phyloP scores from a whole-genome alignment of 1,140 invertebrate species.

The Drosophila watanabei region DNA sequence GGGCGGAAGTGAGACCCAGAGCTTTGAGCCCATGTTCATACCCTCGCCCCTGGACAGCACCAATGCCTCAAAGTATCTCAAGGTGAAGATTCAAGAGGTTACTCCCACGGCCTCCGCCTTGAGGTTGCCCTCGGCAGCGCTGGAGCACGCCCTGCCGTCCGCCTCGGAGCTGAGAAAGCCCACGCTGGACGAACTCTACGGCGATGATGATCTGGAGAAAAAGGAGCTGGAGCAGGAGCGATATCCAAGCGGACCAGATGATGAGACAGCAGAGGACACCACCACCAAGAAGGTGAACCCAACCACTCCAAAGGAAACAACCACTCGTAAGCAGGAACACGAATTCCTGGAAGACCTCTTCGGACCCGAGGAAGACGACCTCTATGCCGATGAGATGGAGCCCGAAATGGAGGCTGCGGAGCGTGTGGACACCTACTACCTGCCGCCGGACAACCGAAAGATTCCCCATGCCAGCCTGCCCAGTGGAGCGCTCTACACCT shows the following conservation, averaged over 20 bases:
- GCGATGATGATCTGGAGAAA: conserved; percentile 24
- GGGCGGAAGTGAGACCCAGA: conserved; percentile 86
- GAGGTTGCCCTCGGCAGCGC: conserved; percentile 54
- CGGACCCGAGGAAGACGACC: conserved; percentile 48
- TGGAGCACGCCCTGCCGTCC: conserved; percentile 59
- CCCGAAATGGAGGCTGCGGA: conserved; percentile 88
- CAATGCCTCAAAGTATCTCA: conserved; percentile 86
- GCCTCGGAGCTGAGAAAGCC: conserved; percentile 67
- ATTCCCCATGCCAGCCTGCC: conserved; percentile 83
- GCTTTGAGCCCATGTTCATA: conserved; percentile 91
- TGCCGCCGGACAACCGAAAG: conserved; percentile 88
- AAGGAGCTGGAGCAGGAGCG: conserved; percentile 19
- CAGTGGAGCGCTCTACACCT: conserved; percentile 88
- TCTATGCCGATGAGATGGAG: conserved; percentile 63
- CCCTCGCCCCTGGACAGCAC: conserved; percentile 89
- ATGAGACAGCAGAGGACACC: conserved; percentile 11
- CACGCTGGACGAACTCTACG: conserved; percentile 75
- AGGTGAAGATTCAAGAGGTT: conserved; percentile 68
- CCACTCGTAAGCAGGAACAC: conserved; percentile 3
- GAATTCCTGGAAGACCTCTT: conserved; percentile 43
- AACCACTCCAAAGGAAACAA: conserved; percentile 11
- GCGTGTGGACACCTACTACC: conserved; percentile 89
- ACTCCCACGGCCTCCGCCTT: conserved; percentile 44
- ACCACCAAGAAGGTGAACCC: conserved; percentile 15
- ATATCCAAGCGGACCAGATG: background rate